phyloP scores from a whole-genome alignment of 2,797 vertebrate genomes.

The Pseudochirops cupreus region DNA sequence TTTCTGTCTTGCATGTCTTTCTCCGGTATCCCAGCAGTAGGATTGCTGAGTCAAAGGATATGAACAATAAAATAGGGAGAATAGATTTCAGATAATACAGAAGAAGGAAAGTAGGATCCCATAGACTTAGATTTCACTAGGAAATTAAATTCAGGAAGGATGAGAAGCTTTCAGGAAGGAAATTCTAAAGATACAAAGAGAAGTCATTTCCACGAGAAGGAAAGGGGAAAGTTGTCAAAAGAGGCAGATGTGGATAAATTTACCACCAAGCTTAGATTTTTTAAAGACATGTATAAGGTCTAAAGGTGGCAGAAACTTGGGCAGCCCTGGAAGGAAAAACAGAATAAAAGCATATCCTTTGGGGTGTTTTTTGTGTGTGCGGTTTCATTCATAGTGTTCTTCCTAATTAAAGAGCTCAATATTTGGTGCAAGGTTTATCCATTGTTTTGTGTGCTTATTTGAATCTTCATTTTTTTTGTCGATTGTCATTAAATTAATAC shows the following conservation, averaged over 20 bases:
- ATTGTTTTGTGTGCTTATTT: background rate
- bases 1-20: background rate
- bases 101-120: background rate
- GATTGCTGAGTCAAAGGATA: background rate
- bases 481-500: background rate
- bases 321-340: background rate
- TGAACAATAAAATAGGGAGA: background rate
- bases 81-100: background rate
- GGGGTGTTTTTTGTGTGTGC: background rate
- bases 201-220: background rate
- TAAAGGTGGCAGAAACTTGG: background rate
- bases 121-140: background rate
- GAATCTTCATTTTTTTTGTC: background rate
- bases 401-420: background rate
- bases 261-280: background rate
- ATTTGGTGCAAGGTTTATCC: background rate
- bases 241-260: background rate
- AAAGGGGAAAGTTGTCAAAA: background rate
- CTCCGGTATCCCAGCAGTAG: background rate
- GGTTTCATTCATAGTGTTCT: background rate
- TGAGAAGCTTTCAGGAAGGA: background rate
- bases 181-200: background rate
- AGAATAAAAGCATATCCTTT: background rate
- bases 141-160: background rate
- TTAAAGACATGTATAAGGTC: background rate